Percentiles rank a stretch among this genome's conserved stretches.
phyloP scores from a whole-genome alignment of 2,797 vertebrate genomes.

The Serranus cabrilla region DNA sequence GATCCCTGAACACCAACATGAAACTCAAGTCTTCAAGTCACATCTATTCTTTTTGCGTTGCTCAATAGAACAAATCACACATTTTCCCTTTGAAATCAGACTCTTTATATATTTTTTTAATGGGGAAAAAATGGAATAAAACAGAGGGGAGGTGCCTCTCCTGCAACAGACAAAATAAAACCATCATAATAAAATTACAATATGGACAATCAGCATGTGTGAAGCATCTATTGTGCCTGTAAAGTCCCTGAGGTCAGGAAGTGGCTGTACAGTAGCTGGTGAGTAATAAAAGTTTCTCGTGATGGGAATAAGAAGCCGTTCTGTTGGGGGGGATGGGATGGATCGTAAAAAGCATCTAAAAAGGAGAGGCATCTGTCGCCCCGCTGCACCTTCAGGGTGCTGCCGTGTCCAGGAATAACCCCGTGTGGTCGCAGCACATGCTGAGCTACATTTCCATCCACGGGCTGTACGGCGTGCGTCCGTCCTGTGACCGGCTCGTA shows the following conservation, averaged over 20 bases:
- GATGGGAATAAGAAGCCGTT: conserved; percentile 11
- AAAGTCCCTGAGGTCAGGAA: not conserved
- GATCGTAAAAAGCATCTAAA: conserved; percentile 76
- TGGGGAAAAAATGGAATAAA: not conserved
- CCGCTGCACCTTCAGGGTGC: conserved; percentile 61
- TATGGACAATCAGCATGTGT: not conserved
- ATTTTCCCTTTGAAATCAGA: too few relatives aligned
- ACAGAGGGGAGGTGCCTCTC: not conserved
- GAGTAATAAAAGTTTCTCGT: conserved; percentile 12
- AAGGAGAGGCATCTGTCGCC: conserved; percentile 70
- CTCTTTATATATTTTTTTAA: too few relatives aligned
- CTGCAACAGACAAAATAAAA: not conserved
- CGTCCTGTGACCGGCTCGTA: too few relatives aligned
- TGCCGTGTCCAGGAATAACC: conserved; percentile 81
- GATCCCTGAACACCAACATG: not conserved
- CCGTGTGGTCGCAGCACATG: conserved; percentile 67
- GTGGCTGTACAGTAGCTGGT: conserved; percentile 30
- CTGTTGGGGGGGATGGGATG: conserved; percentile 21
- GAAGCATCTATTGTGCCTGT: not conserved
- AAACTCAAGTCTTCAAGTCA: not conserved
- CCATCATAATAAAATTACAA: not conserved
- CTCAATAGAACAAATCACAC: not conserved
- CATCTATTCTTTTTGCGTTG: not conserved
- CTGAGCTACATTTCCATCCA: conserved; percentile 70
- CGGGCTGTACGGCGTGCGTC: conserved; percentile 20